Evolutionary conservation across 2,113 vertebrate species (phyloP).

Genomic region (Nycticorax nycticorax): DNA sequence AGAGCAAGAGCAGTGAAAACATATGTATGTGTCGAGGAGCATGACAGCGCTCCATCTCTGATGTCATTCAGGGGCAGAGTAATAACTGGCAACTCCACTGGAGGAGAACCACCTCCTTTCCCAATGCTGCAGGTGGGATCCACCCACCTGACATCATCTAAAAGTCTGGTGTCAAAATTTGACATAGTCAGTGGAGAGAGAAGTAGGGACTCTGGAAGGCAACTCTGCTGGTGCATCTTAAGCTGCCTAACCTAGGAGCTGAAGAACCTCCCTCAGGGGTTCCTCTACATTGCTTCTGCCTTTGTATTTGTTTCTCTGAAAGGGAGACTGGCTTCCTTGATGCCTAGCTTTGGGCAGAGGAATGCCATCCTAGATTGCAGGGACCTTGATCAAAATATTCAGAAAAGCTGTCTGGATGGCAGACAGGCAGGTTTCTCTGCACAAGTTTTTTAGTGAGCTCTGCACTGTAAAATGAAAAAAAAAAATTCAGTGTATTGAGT

Average conservation of each 20-base stretch:
- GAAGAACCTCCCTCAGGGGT: background rate
- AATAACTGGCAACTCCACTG: background rate
- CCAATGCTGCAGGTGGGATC: background rate
- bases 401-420: background rate
- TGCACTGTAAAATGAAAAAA: background rate
- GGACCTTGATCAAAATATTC: background rate
- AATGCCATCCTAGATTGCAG: background rate
- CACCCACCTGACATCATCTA: background rate
- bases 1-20: background rate
- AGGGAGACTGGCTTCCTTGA: background rate
- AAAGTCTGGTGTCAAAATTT: background rate
- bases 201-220: background rate
- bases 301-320: background rate
- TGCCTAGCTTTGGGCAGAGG: background rate
- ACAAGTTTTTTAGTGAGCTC: background rate
- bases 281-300: background rate
- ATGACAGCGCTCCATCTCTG: rapidly evolving
- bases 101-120: background rate
- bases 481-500: background rate
- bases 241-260: background rate
- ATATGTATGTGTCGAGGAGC: background rate
- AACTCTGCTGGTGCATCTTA: background rate
- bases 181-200: background rate
- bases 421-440: background rate
- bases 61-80: background rate